Percentiles rank a stretch among this genome's conserved stretches.
These are phyloP conservation scores for Lutjanus campechanus DNA, from an alignment of 2,797 vertebrate species.

Conservation along the genomic window DNA sequence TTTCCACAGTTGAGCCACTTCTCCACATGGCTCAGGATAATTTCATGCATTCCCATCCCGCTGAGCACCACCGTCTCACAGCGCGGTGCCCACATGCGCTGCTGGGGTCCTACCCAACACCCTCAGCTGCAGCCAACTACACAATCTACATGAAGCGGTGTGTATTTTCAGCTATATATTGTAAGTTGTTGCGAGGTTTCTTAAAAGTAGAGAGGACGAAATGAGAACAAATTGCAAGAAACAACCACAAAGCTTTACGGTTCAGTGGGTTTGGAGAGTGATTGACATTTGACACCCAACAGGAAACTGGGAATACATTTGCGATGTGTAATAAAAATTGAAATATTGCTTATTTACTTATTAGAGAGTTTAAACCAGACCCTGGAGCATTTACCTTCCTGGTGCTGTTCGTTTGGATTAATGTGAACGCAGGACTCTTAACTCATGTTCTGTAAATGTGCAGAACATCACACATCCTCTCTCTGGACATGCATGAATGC, in stretches of 20 bases:
- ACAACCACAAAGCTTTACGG: background rate
- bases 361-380: too few relatives aligned
- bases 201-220: background rate
- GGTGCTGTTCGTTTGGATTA: too few relatives aligned
- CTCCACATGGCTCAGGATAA: slow-evolving; percentile 49
- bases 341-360: background rate
- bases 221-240: background rate
- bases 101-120: background rate
- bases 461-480: too few relatives aligned
- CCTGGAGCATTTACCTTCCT: too few relatives aligned
- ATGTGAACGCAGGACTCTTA: too few relatives aligned
- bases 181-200: background rate
- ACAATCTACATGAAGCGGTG: background rate
- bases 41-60: slow-evolving; percentile 62
- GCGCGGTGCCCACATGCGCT: slow-evolving; percentile 1
- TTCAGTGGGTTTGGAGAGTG: background rate
- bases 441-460: too few relatives aligned
- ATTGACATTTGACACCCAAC: background rate
- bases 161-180: background rate
- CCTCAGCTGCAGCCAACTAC: slow-evolving; percentile 26
- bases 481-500: too few relatives aligned
- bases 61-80: slow-evolving; percentile 16
- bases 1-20: slow-evolving; percentile 58
- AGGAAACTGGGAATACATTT: background rate
- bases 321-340: background rate